Percentiles rank a stretch among this genome's conserved stretches.
Evolutionary conservation across 2,797 vertebrate species (phyloP).

Genomic region (Thunnus albacares): DNA sequence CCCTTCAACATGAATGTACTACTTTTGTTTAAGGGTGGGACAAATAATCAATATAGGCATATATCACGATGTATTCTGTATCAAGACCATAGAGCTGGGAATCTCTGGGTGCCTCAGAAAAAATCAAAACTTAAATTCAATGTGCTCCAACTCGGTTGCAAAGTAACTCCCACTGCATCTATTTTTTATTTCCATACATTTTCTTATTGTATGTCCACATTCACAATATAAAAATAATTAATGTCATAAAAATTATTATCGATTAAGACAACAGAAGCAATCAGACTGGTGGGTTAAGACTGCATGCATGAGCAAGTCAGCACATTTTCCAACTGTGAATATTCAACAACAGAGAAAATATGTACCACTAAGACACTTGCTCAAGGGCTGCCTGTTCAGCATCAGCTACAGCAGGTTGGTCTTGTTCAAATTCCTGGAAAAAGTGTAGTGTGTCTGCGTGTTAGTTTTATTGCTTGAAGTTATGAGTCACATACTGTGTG

Average conservation of each 20-base stretch:
- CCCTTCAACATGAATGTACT: no score
- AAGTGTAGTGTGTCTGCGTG: not conserved
- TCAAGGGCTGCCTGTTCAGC: not conserved
- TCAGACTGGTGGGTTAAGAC: not conserved
- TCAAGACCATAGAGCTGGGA: not conserved
- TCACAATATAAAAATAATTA: not conserved
- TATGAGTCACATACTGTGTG: not conserved
- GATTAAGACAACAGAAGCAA: not conserved
- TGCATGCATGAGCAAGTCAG: slow-evolving; percentile 14
- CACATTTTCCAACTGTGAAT: slow-evolving; percentile 19
- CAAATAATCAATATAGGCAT: not conserved
- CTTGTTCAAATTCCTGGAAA: not conserved
- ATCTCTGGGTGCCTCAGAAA: not conserved
- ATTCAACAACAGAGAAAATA: not conserved
- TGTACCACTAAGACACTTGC: not conserved
- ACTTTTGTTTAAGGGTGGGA: no score
- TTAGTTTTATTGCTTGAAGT: not conserved
- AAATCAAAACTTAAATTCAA: not conserved
- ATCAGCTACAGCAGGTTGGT: not conserved
- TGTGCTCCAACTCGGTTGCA: not conserved
- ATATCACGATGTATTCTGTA: not conserved
- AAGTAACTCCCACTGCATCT: not conserved
- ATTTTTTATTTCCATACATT: not conserved
- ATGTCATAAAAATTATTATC: not conserved
- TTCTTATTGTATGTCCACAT: not conserved